phyloP scores from a whole-genome alignment of 2,797 vertebrate genomes.

The Capromys pilorides region DNA sequence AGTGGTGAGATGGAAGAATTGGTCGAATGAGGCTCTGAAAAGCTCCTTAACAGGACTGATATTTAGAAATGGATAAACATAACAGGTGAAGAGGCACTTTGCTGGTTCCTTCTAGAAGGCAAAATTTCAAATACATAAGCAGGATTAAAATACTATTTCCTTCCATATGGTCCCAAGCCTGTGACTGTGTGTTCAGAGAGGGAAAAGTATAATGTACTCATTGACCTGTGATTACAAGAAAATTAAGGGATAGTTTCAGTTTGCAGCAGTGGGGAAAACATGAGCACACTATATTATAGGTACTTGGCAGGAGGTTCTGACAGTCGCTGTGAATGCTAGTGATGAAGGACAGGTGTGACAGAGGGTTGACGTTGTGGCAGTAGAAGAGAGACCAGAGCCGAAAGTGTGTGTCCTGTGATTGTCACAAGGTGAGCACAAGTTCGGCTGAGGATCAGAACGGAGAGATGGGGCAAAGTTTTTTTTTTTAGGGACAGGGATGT shows the following conservation, averaged over 20 bases:
- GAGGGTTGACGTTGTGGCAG: neutral
- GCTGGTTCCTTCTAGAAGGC: neutral
- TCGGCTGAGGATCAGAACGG: neutral
- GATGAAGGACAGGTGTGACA: neutral
- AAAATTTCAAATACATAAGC: neutral
- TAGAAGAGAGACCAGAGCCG: neutral
- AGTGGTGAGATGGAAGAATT: neutral
- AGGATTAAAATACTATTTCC: neutral
- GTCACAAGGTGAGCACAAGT: neutral
- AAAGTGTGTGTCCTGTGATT: neutral
- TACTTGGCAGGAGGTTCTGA: neutral
- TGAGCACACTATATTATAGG: accelerated
- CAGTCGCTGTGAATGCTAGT: neutral
- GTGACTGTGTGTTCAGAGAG: neutral
- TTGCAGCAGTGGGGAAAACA: neutral
- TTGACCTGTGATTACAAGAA: neutral
- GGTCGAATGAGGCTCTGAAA: neutral
- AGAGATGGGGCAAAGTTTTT: neutral
- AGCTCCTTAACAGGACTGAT: neutral
- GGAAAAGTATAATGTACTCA: no score
- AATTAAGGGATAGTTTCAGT: neutral
- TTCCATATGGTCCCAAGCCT: neutral
- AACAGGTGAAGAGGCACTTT: no score
- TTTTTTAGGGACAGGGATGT: no score
- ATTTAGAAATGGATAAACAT: neutral